phyloP scores from a whole-genome alignment of 1,140 invertebrate genomes.

The Dendroctonus valens region DNA sequence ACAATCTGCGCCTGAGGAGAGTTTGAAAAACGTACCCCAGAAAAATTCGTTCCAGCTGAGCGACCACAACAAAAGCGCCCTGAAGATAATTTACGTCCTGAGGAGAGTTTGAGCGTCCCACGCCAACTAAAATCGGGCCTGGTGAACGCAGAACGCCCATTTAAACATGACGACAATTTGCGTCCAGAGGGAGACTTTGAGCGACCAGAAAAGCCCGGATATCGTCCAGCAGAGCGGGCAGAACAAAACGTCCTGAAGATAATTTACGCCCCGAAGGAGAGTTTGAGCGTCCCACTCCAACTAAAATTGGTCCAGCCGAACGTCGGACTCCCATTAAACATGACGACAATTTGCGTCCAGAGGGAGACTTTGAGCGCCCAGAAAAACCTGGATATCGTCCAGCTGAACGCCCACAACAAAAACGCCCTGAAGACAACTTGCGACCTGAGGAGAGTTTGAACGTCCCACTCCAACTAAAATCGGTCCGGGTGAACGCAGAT shows the following conservation, averaged over 20 bases:
- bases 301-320: conserved; percentile 59
- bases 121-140: conserved; percentile 47
- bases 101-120: conserved; percentile 55
- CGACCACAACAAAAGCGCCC: conserved; percentile 58
- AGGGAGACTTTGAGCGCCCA: conserved; percentile 51
- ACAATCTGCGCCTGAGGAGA: conserved; percentile 61
- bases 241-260: conserved; percentile 58
- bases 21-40: conserved; percentile 52
- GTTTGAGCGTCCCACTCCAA: conserved; percentile 47
- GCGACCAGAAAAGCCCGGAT: conserved; percentile 40
- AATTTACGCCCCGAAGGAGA: conserved; percentile 55
- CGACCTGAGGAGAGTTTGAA: conserved; percentile 54
- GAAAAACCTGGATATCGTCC: conserved; percentile 48
- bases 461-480: conserved; percentile 43
- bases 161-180: conserved; percentile 55
- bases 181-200: conserved; percentile 51
- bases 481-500: conserved; percentile 45
- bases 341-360: conserved; percentile 51
- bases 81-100: conserved; percentile 53
- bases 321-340: conserved; percentile 57
- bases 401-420: conserved; percentile 53
- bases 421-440: conserved; percentile 53
- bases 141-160: conserved; percentile 50
- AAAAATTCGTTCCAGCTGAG: conserved; percentile 58
- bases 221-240: conserved; percentile 53